phyloP scores from a whole-genome alignment of 2,888 invertebrate genomes.

The Heliconius ethilla region DNA sequence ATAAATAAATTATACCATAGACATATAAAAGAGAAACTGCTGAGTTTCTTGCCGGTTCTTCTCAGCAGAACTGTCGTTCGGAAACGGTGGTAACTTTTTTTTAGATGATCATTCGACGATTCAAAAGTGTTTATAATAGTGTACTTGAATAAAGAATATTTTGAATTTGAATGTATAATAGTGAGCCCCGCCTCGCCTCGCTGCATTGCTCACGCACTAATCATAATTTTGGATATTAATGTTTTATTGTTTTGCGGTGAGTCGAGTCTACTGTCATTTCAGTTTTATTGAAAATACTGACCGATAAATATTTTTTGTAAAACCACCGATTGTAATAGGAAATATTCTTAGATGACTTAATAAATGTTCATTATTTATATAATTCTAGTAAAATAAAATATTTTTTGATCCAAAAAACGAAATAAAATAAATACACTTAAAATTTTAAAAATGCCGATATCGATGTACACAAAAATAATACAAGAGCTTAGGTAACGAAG shows the following conservation, averaged over 20 bases:
- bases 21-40: no score
- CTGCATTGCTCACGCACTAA: not conserved
- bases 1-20: no score
- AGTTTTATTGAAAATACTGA: not conserved
- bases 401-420: not conserved
- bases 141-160: no score
- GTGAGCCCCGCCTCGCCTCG: no score
- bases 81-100: no score
- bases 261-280: not conserved
- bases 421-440: not conserved
- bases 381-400: not conserved
- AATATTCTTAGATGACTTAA: not conserved
- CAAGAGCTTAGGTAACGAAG: not conserved
- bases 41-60: no score
- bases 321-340: not conserved
- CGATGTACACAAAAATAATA: not conserved
- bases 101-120: no score
- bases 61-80: no score
- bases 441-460: not conserved
- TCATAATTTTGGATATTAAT: not conserved
- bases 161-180: no score
- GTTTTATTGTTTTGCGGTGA: not conserved
- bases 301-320: not conserved
- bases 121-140: no score
- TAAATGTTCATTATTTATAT: not conserved